Conservation (phyloP, 2,113 vertebrate genomes). For the Falco punctatus region DNA sequence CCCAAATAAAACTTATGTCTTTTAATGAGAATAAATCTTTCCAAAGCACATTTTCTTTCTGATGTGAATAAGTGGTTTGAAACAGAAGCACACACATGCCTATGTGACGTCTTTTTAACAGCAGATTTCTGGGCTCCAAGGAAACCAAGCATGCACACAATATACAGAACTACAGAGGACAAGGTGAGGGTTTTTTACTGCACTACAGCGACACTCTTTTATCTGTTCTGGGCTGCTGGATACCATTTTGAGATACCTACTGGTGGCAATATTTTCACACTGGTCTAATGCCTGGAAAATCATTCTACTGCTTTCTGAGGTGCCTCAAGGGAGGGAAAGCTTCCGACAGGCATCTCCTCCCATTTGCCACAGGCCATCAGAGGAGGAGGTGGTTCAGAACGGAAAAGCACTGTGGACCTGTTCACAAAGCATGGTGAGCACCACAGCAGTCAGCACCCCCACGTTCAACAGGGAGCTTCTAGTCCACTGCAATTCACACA, state of each 20-base stretch:
- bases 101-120: constrained; percentile 19
- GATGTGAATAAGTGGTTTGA: constrained; percentile 40
- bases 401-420: background rate
- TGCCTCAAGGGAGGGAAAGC: background rate
- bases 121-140: constrained; percentile 35
- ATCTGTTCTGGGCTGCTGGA: background rate
- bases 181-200: background rate
- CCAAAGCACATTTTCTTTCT: constrained; percentile 59
- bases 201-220: background rate
- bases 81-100: constrained; percentile 18
- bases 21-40: constrained; percentile 51
- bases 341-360: background rate
- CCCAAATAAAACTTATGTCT: constrained; percentile 59
- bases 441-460: background rate
- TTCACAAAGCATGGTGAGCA: background rate
- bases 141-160: constrained; percentile 25
- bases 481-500: background rate
- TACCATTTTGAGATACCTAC: background rate
- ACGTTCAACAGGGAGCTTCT: background rate
- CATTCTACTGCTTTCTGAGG: background rate
- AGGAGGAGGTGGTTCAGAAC: background rate
- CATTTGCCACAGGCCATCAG: background rate
- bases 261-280: background rate
- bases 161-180: background rate
- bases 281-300: background rate